A percentile compares a stretch with the other conserved stretches of the same genome.
These are phyloP conservation scores for Anoplolepis gracilipes DNA, from an alignment of 1,140 invertebrate species.

Conservation along the genomic window DNA sequence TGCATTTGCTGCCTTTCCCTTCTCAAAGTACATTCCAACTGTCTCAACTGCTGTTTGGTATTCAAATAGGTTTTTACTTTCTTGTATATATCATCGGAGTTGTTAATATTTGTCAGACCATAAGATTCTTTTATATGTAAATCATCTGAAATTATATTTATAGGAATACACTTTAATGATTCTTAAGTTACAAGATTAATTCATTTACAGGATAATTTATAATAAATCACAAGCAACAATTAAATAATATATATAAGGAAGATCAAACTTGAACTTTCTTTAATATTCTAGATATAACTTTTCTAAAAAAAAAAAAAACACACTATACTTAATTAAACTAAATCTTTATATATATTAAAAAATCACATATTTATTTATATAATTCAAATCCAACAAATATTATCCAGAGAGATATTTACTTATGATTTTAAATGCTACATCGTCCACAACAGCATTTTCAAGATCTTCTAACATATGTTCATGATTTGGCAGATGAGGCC, in stretches of 20 bases:
- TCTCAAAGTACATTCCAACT: conserved; percentile 72
- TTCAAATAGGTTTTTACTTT: conserved; percentile 79
- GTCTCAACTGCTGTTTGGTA: conserved; percentile 75
- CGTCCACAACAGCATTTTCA: conserved; percentile 66
- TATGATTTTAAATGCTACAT: conserved; percentile 77
- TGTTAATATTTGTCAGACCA: conserved; percentile 60
- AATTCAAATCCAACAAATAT: too few species aligned
- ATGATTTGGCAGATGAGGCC: conserved; percentile 73
- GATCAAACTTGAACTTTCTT: conserved; percentile 2
- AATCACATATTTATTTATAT: too few species aligned
- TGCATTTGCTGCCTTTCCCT: conserved; percentile 71
- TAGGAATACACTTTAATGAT: background rate
- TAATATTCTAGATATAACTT: background rate
- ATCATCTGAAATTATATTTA: conserved; percentile 56
- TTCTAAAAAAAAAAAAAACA: background rate
- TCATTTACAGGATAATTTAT: background rate
- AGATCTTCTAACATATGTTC: conserved; percentile 80
- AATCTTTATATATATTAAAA: background rate
- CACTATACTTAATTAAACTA: background rate
- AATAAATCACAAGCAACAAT: background rate
- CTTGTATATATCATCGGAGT: conserved; percentile 76
- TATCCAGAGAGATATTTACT: conserved; percentile 58
- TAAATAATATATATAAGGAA: conserved; percentile 5
- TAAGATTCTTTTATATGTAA: conserved; percentile 62
- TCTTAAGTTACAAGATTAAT: background rate